Base-by-base conservation (phyloP, 2,888 invertebrate species). In the Lapara coniferarum region DNA sequence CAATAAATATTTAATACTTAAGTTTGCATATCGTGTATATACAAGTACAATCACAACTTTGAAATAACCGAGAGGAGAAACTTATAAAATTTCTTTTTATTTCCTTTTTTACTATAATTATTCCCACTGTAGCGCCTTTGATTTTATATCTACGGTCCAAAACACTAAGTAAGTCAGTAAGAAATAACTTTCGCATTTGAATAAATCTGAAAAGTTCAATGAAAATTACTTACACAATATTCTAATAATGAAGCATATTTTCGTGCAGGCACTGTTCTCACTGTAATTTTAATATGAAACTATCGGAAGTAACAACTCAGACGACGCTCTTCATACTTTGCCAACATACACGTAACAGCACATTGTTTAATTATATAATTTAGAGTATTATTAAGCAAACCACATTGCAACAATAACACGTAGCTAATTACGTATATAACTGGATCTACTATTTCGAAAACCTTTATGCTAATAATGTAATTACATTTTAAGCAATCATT, bases 211-310 rank as follows among this genome's bases (percentile, higher is more conserved):
- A 37, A 37, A 37, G 8, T 55, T 55, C 37, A 67, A 55, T 59
- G 59, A 56, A 52, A 67, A 14, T 37, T 69, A 57, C 66, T 57
- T 57, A 66, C 66, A 66, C 56, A 51, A 30, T 52, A 72, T 66
- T 72, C 71, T 66, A 71, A 72, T 74, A 67, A 68, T 19, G 56
- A 68, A 37, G 68, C 75, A 74, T 72, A 67, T 73, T 74, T 77
- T 77, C 75, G 76, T 79, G 77, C 81, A 86, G 86, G 85, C 86
- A 86, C 85, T 84, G 81, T 75, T 86, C 86, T 86, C 86, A 86
- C 86, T 86, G 81, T 79, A 73, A 76, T 81, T 79, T 72, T 78
- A 78, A 73, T 71, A 70, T 71, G 68, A 76, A 68, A 74, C 58
- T 55, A 68, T 57, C 75, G 75, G 73, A 75, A 76, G 72, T 74